These are phyloP conservation scores for Tamias sibiricus DNA, from an alignment of 2,113 vertebrate genomes.

Conservation along the genomic window DNA sequence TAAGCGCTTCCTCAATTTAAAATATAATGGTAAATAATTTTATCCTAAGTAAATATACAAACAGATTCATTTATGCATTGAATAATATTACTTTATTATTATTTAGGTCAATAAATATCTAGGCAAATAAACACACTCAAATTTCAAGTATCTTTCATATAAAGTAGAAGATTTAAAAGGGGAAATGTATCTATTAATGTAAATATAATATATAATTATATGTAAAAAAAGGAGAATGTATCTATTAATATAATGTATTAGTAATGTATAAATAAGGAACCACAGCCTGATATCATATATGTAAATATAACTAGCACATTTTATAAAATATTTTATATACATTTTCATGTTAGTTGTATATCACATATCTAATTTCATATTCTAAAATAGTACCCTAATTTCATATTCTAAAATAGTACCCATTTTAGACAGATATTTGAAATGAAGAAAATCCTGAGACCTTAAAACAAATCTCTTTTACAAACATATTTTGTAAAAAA, in stretches of 20 bases:
- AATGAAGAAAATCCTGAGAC: not conserved
- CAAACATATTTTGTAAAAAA: constrained; percentile 41
- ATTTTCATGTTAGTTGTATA: not conserved
- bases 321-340: not conserved
- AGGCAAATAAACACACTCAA: not conserved
- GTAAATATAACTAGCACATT: not conserved
- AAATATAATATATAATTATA: not conserved
- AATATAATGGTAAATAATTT: not conserved
- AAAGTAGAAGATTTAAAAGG: not conserved
- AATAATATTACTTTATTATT: not conserved
- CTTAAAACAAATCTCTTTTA: not conserved
- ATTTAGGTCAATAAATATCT: constrained; percentile 1
- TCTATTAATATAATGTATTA: too few relatives aligned
- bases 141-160: not conserved
- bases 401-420: constrained; percentile 1
- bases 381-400: constrained; percentile 9
- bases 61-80: not conserved
- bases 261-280: too few relatives aligned
- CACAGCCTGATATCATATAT: too few relatives aligned
- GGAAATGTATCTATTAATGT: not conserved
- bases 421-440: constrained; percentile 17
- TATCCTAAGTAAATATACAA: not conserved
- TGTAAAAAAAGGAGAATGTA: too few relatives aligned
- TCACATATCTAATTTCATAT: not conserved
- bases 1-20: constrained; percentile 22